Conservation (phyloP, 2,888 invertebrate genomes). For the Agonopterix heracliana region DNA sequence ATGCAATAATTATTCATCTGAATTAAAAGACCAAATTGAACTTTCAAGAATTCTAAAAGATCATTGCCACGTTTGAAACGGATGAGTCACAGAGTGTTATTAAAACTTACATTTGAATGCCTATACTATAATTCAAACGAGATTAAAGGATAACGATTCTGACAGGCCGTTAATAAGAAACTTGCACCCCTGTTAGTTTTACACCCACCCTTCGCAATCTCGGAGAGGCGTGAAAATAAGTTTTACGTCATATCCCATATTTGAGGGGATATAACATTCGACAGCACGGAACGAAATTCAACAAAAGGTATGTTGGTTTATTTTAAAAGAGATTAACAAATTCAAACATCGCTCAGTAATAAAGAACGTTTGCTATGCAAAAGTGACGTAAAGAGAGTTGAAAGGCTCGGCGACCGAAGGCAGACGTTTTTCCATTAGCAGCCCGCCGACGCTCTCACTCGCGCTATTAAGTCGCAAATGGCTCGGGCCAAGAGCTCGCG, state of each 20-base stretch:
- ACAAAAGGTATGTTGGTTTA: conserved; percentile 3
- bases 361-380: neutral
- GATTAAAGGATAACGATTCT: conserved; percentile 56
- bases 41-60: neutral
- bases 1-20: too few species aligned
- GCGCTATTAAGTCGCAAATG: conserved; percentile 54
- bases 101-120: too few species aligned
- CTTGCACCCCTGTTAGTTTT: conserved; percentile 64
- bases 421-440: conserved; percentile 51
- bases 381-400: conserved; percentile 26
- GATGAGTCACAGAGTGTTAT: conserved; percentile 35
- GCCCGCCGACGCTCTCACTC: conserved; percentile 36
- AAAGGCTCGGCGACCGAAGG: conserved; percentile 34
- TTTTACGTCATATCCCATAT: conserved; percentile 5
- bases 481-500: conserved; percentile 33
- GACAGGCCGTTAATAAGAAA: conserved; percentile 67
- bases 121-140: conserved; percentile 36
- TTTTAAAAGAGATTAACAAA: neutral
- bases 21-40: too few species aligned
- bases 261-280: conserved; percentile 8
- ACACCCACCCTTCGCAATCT: conserved; percentile 54
- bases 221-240: conserved; percentile 44
- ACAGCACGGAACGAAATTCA: neutral
- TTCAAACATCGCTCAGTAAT: neutral
- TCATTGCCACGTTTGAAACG: conserved; percentile 22